Evolutionary conservation across 2,888 invertebrate genomes (phyloP).

Genomic region (Yponomeuta sedellus): DNA sequence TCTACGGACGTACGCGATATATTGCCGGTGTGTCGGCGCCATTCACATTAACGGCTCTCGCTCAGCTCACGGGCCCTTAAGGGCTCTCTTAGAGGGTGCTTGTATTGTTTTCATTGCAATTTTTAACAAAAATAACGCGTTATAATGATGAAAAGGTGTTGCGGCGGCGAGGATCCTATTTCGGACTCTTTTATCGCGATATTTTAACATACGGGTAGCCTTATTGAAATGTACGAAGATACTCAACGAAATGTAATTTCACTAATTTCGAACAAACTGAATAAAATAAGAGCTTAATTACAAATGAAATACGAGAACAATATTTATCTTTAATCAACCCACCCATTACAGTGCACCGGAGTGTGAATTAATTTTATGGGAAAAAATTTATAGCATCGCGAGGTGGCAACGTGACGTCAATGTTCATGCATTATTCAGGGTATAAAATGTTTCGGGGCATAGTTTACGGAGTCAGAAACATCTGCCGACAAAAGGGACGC

Average conservation of each 20-base stretch:
- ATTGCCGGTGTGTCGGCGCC: slow-evolving; percentile 17
- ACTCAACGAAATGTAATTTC: neutral
- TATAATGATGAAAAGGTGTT: slow-evolving; percentile 10
- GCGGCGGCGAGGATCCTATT: neutral
- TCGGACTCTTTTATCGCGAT: neutral
- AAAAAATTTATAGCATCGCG: slow-evolving; percentile 6
- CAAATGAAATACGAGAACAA: neutral
- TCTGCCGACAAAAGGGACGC: slow-evolving; percentile 10
- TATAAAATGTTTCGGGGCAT: slow-evolving; percentile 16
- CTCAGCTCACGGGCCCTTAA: slow-evolving; percentile 14
- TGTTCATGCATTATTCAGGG: slow-evolving; percentile 18
- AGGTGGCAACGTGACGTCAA: slow-evolving; percentile 12
- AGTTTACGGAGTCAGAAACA: slow-evolving; percentile 8
- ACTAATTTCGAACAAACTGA: neutral
- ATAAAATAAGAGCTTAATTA: neutral
- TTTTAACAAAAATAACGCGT: slow-evolving; percentile 14
- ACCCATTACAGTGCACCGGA: neutral
- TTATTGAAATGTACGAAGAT: neutral
- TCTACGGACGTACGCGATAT: slow-evolving; percentile 24
- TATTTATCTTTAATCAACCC: neutral
- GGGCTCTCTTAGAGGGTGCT: slow-evolving; percentile 9
- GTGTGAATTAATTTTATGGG: slow-evolving; percentile 7
- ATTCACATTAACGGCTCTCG: slow-evolving; percentile 35
- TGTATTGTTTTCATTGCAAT: slow-evolving; percentile 21
- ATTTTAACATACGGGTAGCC: neutral